Conservation (phyloP, 2,888 invertebrate genomes). For the Spodoptera exigua region DNA sequence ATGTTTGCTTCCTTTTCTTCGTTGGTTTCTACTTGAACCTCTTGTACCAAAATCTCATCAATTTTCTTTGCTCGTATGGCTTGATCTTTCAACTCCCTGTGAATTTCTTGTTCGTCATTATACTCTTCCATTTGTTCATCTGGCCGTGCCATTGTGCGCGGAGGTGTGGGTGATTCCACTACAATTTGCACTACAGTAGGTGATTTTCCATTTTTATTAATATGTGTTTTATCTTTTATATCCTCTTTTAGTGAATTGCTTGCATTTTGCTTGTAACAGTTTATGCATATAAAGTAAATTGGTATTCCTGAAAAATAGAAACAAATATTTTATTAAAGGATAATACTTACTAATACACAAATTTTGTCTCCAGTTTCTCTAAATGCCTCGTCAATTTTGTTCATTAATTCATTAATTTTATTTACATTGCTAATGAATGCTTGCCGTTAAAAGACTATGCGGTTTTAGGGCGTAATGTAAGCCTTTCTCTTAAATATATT, state of each 20-base stretch:
- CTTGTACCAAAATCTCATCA: constrained; percentile 74
- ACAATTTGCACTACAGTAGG: constrained; percentile 75
- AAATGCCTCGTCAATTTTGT: no score
- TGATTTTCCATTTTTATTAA: constrained; percentile 74
- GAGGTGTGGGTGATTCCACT: constrained; percentile 82
- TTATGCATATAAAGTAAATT: constrained; percentile 77
- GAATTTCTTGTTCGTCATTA: constrained; percentile 53
- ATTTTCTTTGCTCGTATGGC: constrained; percentile 63
- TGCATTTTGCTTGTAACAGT: constrained; percentile 70
- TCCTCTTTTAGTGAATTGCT: constrained; percentile 62
- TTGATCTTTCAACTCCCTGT: constrained; percentile 62
- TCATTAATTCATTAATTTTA: no score
- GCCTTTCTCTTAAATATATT: no score
- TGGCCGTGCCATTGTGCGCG: constrained; percentile 70
- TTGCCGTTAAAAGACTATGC: no score
- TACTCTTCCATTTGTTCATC: constrained; percentile 67
- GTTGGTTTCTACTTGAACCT: constrained; percentile 77
- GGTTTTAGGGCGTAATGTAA: no score
- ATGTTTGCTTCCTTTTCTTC: constrained; percentile 86
- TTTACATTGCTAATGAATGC: no score
- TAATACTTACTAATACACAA: no score
- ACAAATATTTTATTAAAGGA: not conserved
- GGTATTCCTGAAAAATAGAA: constrained; percentile 76
- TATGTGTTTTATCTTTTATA: constrained; percentile 56
- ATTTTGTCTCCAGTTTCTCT: no score